Evolutionary conservation across 2,888 invertebrate genomes (phyloP), one percentile per base, ranked within the genome.

Genomic region (Stenoptilia bipunctidactyla): DNA sequence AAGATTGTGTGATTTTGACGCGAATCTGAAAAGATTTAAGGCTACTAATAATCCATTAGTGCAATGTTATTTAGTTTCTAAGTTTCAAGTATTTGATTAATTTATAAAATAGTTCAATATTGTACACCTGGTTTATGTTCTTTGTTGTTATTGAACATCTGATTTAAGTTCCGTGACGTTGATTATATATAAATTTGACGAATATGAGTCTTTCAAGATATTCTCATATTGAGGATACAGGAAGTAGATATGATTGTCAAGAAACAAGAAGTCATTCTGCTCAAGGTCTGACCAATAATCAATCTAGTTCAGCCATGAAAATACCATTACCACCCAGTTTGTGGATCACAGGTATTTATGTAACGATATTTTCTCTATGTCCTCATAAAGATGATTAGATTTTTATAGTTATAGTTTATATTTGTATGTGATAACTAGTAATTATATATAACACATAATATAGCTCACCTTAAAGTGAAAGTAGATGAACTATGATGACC

Each of bases 321-420:
- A 79, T 85, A 68, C 85, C 85, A 56, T 34, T 83, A 55, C 85
- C 84, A 47, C 85, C 85, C 52, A 72, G 77, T 56, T 61, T 76
- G 52, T 82, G 79, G 77, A 73, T 79, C 44, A 79, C 82, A 67
- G 84, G 84, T 80, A 56, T 20, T 20, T 20, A 20, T 66, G 55
- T 46, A 43, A 48, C 43, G 45, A 52, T 48, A 52, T 25, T n/a
- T 33, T 33, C 4, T 33, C 10, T 12, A 33, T 4, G 33, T 33
- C 10, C 33, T 33, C 8, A n/a, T 9, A 8, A 9, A 5, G 5
- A 8, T 25, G 6, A 25, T 8, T 25, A 25, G 9, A 9, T 25
- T 25, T 25, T 12, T 12, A 8, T 12, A 12, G 30, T 30, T 30
- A 30, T 20, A 20, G 30, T 30, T 12, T 12, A 30, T 3, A 12